A percentile compares a stretch with the other conserved stretches of the same genome.
These are phyloP conservation scores for Poecile montanus DNA, from an alignment of 2,797 vertebrate genomes.

Conservation along the genomic window DNA sequence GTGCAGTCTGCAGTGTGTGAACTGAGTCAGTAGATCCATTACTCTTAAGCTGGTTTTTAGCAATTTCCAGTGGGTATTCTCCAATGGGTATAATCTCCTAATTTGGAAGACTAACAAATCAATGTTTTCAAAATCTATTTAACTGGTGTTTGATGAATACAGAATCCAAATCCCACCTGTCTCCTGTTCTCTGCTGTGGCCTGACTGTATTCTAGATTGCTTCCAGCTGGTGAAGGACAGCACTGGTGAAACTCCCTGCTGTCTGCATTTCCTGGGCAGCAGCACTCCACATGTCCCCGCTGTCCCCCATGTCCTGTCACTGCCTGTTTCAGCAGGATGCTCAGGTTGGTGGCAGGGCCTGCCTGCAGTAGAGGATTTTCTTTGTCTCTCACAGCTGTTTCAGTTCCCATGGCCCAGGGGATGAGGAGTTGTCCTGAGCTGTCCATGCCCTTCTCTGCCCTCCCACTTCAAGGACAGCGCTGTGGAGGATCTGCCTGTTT, in stretches of 20 bases:
- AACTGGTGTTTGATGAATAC: neutral
- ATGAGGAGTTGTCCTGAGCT: neutral
- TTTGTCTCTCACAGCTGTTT: neutral
- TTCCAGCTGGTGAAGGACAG: neutral
- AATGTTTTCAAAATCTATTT: neutral
- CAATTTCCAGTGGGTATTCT: neutral
- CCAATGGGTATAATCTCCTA: neutral
- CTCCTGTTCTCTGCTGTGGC: neutral
- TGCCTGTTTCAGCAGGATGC: neutral
- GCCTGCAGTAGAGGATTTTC: neutral
- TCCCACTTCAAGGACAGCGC: neutral
- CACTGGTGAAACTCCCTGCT: fast-evolving
- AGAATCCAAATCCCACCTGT: neutral
- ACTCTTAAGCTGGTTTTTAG: neutral
- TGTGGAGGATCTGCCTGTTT: neutral
- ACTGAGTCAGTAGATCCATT: neutral
- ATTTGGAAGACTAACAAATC: conserved; percentile 16
- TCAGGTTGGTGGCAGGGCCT: neutral
- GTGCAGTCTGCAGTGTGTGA: neutral
- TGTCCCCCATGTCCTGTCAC: neutral
- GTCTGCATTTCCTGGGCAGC: neutral
- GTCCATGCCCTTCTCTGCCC: neutral
- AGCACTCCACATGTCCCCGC: neutral
- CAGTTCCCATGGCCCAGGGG: neutral
- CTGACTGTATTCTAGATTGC: neutral